Percentiles rank a stretch among this genome's conserved stretches.
phyloP scores from a whole-genome alignment of 1,140 invertebrate species.

The Ips nitidus region DNA sequence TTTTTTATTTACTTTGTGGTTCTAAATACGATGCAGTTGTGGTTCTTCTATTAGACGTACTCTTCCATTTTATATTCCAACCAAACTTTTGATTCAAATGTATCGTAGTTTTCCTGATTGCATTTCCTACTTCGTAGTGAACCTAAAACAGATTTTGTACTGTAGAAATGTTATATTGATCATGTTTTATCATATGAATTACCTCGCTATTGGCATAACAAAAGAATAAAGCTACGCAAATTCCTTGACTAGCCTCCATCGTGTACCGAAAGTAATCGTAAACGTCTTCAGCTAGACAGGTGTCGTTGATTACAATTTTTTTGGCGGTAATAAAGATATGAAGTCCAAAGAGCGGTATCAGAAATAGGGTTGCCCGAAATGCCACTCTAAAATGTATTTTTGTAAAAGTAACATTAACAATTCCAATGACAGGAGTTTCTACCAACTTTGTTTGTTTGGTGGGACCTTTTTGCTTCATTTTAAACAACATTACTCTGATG shows the following conservation, averaged over 20 bases:
- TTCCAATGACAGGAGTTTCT: conserved; percentile 3
- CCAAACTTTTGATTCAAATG: conserved; percentile 38
- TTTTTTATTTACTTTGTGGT: too few species aligned
- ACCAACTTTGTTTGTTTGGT: conserved; percentile 51
- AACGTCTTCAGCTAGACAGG: conserved; percentile 56
- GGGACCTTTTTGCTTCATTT: conserved; percentile 55
- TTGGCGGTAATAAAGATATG: conserved; percentile 45
- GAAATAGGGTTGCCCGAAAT: conserved; percentile 44
- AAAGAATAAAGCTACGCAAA: conserved; percentile 59
- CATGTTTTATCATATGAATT: conserved; percentile 24
- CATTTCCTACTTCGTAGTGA: conserved; percentile 38
- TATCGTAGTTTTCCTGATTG: conserved; percentile 35
- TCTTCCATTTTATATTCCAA: conserved; percentile 23
- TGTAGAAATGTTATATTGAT: neutral
- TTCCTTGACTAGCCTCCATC: conserved; percentile 60
- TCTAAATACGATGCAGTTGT: conserved; percentile 39
- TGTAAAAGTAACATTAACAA: neutral
- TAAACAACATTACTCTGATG: conserved; percentile 56
- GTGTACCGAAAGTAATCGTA: conserved; percentile 59
- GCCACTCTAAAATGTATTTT: conserved; percentile 39
- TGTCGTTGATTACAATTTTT: conserved; percentile 42
- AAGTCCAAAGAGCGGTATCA: conserved; percentile 48
- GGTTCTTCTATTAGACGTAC: conserved; percentile 28
- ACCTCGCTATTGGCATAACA: conserved; percentile 65
- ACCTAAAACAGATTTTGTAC: conserved; percentile 33